Evolutionary conservation across 2,888 invertebrate species (phyloP).

Genomic region (Nineta flava): DNA sequence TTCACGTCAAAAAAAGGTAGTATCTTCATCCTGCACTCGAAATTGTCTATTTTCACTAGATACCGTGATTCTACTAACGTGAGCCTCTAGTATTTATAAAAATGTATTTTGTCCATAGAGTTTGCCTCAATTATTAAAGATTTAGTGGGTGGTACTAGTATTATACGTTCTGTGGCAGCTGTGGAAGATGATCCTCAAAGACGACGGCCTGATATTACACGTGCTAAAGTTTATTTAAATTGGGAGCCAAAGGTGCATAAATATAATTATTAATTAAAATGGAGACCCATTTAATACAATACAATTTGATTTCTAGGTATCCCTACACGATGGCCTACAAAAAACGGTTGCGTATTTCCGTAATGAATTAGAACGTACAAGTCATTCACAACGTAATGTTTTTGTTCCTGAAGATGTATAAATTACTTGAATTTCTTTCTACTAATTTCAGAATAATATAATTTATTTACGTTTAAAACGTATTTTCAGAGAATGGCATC

Average conservation of each 20-base stretch:
- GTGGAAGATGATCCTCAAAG: slow-evolving; percentile 95
- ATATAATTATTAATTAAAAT: background rate
- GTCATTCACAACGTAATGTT: slow-evolving; percentile 36
- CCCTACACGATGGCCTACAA: slow-evolving; percentile 70
- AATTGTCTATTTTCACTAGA: too few species aligned
- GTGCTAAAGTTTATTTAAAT: slow-evolving; percentile 67
- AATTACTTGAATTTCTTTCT: background rate
- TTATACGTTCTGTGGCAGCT: slow-evolving; percentile 66
- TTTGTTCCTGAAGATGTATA: slow-evolving; percentile 16
- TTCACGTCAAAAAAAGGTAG: too few species aligned
- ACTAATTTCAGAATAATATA: too few species aligned
- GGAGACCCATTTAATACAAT: background rate
- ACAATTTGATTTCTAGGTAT: slow-evolving; percentile 35
- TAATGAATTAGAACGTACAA: slow-evolving; percentile 58
- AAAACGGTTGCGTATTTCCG: slow-evolving; percentile 90
- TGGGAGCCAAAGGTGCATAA: slow-evolving; percentile 78
- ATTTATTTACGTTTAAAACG: too few species aligned
- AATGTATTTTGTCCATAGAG: too few species aligned
- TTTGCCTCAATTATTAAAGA: slow-evolving; percentile 75
- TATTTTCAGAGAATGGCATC: too few species aligned
- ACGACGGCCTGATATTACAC: slow-evolving; percentile 81
- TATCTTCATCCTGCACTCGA: too few species aligned
- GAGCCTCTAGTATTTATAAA: too few species aligned
- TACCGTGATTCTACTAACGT: too few species aligned
- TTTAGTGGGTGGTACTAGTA: slow-evolving; percentile 71